Conservation (phyloP, 2,888 invertebrate genomes). For the Troides aeacus region DNA sequence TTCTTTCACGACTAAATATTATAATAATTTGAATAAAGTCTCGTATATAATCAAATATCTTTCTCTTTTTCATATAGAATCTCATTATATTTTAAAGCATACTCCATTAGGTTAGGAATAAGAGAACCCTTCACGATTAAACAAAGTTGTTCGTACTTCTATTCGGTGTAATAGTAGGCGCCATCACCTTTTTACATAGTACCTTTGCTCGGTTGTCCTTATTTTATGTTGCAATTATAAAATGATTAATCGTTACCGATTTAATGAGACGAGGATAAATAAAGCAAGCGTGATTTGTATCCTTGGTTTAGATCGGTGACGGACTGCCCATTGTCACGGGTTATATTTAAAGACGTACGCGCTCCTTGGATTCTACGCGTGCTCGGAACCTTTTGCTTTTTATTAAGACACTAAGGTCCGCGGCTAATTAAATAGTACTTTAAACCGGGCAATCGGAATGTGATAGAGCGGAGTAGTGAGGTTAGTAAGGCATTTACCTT, state of each 20-base stretch:
- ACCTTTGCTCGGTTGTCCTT: too few species aligned
- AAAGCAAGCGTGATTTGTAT: conserved; percentile 36
- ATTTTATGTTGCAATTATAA: background rate
- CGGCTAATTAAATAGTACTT: conserved; percentile 64
- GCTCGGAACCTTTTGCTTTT: conserved; percentile 44
- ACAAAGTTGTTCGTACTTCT: too few species aligned
- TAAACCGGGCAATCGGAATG: conserved; percentile 11
- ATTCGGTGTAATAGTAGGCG: too few species aligned
- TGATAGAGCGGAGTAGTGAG: conserved; percentile 38
- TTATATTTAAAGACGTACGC: conserved; percentile 69
- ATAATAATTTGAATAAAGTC: too few species aligned
- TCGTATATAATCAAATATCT: too few species aligned
- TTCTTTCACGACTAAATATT: too few species aligned
- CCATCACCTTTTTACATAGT: too few species aligned
- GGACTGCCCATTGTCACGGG: conserved; percentile 68
- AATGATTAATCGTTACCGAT: conserved; percentile 10
- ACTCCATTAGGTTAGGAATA: too few species aligned
- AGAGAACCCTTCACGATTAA: too few species aligned
- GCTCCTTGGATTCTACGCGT: conserved; percentile 46
- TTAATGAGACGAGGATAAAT: conserved; percentile 18
- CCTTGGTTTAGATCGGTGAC: conserved; percentile 63
- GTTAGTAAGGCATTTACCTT: background rate
- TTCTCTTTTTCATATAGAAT: too few species aligned
- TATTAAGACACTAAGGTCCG: conserved; percentile 38
- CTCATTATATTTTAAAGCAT: too few species aligned